Evolutionary conservation across 2,113 vertebrate species (phyloP), one percentile per base, ranked within the genome.

Genomic region (Tapirus terrestris): DNA sequence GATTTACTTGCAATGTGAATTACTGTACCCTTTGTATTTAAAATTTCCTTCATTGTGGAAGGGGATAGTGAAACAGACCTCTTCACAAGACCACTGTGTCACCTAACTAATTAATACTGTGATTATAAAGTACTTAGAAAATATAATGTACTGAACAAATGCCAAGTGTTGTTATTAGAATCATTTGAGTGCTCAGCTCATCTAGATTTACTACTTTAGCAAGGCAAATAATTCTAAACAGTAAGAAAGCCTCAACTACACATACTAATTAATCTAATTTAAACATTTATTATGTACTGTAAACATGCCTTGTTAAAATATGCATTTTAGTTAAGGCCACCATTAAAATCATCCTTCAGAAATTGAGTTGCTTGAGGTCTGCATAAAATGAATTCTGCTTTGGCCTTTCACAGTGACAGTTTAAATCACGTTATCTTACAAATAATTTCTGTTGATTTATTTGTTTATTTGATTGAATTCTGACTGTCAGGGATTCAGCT

Each of bases 71-170:
- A 97, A 94, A 53, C 58, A 94, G 76, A 85, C 88, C 85, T 98
- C 97, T 98, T 97, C 84, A 96, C 76, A 97, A 97, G 96, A 98
- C 97, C 96, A 95, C 65, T 91, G 90, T 97, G 91, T 98, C 97
- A 95, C 94, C 96, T 97, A 96, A 83, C 95, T 97, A 98, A 98
- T 98, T 98, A 98, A 98, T 98, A 97, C 81, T 94, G 67, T 96
- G 98, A 98, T 98, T 98, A 98, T 97, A 98, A 97, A 97, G 91
- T 96, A 94, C 97, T 98, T 98, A 97, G 95, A 95, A 98, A 98
- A 95, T 97, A 98, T 93, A 97, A 88, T 94, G 77, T 58, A 91
- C 87, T 97, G 94, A 91, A 96, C 96, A 96, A 98, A 97, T 97
- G 95, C 96, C 97, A 98, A 98, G 91, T 86, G 91, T 95, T 97